Base-by-base conservation (phyloP, 2,113 vertebrate species). In the Junco hyemalis region DNA sequence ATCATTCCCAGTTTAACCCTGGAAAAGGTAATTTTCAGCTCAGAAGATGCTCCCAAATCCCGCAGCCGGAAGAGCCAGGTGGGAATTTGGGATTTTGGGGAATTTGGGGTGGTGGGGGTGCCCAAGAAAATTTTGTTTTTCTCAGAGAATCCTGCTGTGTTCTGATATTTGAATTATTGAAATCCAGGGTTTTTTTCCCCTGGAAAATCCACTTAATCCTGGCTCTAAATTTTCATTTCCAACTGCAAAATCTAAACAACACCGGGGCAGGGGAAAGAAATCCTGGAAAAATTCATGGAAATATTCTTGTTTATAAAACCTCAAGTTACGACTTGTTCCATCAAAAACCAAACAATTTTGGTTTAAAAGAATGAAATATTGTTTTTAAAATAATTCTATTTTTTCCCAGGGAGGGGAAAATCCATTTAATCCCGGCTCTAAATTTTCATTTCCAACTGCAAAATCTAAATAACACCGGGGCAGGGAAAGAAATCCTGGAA, bases 111-210 rank as follows among this genome's bases (percentile, higher is more conserved):
- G 36, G n/a, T 11, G 70, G 7, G 33, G 35, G 4, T 23, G 20
- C 29, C 42, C 54, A 0, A 21, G 28, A 11, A 20, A 29, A 33
- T 25, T 8, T 18, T 6, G 33, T 3, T 76, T 66, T 53, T n/a
- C 56, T 23, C 1, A 2, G n/a, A 2, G 1, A 56, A 7, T 83
- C 65, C 45, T 0, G 0, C 4, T 2, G 12, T 3, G 0, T 53
- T 68, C 35, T 3, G 1, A 5, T 24, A 1, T 42, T 42, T 6
- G 11, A n/a, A 53, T 51, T 26, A 7, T 63, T 29, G 10, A 1
- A 42, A 69, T 56, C 21, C 14, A 15, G 14, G 10, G 28, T 1
- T 5, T 8, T 48, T 8, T 48, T 1, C 12, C 11, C 38, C 38
- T 38, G 38, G 38, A 40, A 40, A 40, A 40, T 40, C 38, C 38